Evolutionary conservation across 2,888 invertebrate species (phyloP).

Genomic region (Glaucopsyche alexis): DNA sequence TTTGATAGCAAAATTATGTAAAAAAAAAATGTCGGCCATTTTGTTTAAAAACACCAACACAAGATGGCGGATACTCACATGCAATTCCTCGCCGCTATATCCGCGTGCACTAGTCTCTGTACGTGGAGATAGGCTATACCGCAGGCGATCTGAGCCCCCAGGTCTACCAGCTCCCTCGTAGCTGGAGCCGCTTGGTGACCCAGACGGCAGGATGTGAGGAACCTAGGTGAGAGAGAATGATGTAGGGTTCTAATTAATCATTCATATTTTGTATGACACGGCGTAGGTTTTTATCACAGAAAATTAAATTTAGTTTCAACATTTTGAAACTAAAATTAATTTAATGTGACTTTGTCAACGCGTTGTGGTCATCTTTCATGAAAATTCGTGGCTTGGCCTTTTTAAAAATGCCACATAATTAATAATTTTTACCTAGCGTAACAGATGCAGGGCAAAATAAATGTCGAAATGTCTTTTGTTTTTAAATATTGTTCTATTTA

Average conservation of each 20-base stretch:
- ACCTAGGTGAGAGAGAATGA: slow-evolving; percentile 48
- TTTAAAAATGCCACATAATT: not conserved
- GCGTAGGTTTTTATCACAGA: too few relatives aligned
- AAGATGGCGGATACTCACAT: slow-evolving; percentile 82
- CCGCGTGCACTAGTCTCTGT: slow-evolving; percentile 92
- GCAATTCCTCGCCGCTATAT: slow-evolving; percentile 94
- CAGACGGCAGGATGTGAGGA: slow-evolving; percentile 71
- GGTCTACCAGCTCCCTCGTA: slow-evolving; percentile 90
- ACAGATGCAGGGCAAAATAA: not conserved
- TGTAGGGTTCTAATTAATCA: not conserved
- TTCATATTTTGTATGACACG: too few relatives aligned
- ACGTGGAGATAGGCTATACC: slow-evolving; percentile 94
- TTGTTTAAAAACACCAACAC: not conserved
- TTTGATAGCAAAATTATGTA: too few relatives aligned
- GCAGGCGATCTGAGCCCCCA: slow-evolving; percentile 91
- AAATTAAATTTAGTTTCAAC: too few relatives aligned
- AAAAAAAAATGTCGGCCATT: not conserved
- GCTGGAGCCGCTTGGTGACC: slow-evolving; percentile 74
- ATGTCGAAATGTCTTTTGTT: not conserved
- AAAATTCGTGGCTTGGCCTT: not conserved
- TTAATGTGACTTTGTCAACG: not conserved
- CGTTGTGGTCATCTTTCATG: not conserved
- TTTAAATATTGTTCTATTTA: not conserved
- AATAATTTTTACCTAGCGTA: not conserved
- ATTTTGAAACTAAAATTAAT: too few relatives aligned